Evolutionary conservation across 2,797 vertebrate species (phyloP).

Genomic region (Pangasius sanitwongsei): DNA sequence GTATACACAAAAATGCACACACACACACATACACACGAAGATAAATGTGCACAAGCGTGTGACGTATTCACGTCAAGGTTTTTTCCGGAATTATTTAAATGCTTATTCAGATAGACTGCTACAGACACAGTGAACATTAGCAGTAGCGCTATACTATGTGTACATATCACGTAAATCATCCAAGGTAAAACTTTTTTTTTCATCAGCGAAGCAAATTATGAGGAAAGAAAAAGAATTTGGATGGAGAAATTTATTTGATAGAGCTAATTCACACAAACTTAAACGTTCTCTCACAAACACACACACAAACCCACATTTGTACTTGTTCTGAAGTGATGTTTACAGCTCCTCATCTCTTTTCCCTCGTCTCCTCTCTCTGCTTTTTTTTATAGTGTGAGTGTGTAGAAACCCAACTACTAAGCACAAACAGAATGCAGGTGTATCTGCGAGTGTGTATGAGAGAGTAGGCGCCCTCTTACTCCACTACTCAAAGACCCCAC

Average conservation of each 20-base stretch:
- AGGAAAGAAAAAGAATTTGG: neutral
- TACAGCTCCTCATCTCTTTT: conserved; percentile 47
- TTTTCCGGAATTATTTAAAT: neutral
- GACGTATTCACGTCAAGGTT: neutral
- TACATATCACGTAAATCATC: too few species aligned
- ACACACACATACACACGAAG: neutral
- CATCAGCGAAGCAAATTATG: neutral
- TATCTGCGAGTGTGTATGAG: neutral
- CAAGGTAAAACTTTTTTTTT: neutral
- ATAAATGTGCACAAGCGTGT: conserved; percentile 14
- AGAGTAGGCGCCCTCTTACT: neutral
- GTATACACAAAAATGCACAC: conserved; percentile 38
- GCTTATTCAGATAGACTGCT: neutral
- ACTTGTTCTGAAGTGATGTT: conserved; percentile 56
- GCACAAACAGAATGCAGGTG: neutral
- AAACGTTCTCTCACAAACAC: conserved; percentile 19
- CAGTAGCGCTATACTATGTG: neutral
- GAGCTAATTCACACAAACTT: neutral
- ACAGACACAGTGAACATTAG: neutral
- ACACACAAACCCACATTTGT: conserved; percentile 33
- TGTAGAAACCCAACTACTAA: neutral
- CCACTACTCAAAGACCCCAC: conserved; percentile 27
- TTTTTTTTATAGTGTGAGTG: neutral
- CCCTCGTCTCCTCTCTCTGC: neutral
- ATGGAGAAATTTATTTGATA: neutral